Base-by-base conservation (phyloP, 2,888 invertebrate genomes). In the Mimumesa dahlbomi region DNA sequence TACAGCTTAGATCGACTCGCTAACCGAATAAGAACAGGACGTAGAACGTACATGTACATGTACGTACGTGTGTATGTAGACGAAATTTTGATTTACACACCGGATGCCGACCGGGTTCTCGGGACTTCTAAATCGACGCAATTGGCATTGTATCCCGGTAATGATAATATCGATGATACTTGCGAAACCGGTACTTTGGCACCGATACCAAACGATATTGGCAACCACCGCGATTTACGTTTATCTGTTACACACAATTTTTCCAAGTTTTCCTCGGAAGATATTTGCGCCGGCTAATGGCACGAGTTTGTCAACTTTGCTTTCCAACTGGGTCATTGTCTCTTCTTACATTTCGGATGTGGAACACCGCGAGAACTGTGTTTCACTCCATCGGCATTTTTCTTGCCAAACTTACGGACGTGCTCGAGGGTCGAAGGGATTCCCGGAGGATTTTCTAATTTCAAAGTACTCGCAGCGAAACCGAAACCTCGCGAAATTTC, bases 321-420 rank as follows among this genome's bases (percentile, higher is more conserved):
- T 43, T 36, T 34, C 21, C 48, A 69, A 69, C 43, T 69, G 53
- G 69, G 69, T 69, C 69, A 69, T 49, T 69, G 68, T 42, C 68
- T 52, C 25, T 7, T n/a, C n/a, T n/a, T n/a, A n/a, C n/a, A n/a
- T n/a, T n/a, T n/a, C n/a, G n/a, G n/a, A n/a, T n/a, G n/a, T n/a
- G n/a, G n/a, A n/a, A n/a, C n/a, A n/a, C n/a, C n/a, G n/a, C n/a
- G n/a, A n/a, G n/a, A n/a, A n/a, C n/a, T n/a, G n/a, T n/a, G n/a
- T n/a, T n/a, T n/a, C n/a, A n/a, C n/a, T n/a, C n/a, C n/a, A n/a
- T n/a, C n/a, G n/a, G n/a, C n/a, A n/a, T n/a, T n/a, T n/a, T n/a
- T n/a, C n/a, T n/a, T n/a, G n/a, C n/a, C n/a, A n/a, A n/a, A n/a
- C n/a, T n/a, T n/a, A n/a, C n/a, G n/a, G n/a, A n/a, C n/a, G n/a